Conservation (phyloP, 2,113 vertebrate species). For the Atlantisia rogersi region DNA sequence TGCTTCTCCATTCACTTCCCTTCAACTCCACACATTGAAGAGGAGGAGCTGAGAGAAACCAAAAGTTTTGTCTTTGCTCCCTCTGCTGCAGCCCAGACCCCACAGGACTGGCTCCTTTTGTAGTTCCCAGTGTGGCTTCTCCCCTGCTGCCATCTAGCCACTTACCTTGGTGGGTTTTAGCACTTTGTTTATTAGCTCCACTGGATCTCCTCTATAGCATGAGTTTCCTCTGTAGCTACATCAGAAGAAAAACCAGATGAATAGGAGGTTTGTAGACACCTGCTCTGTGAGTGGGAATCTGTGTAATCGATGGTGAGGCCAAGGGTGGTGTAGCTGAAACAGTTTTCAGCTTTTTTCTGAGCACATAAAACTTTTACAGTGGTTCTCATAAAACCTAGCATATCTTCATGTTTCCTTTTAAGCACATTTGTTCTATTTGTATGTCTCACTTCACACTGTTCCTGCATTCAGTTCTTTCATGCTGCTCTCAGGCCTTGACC, state of each 20-base stretch:
- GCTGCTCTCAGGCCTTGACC: background rate
- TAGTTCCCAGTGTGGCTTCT: constrained; percentile 30
- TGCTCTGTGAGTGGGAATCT: background rate
- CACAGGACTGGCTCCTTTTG: constrained; percentile 10
- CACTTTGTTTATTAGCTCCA: background rate
- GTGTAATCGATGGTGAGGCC: background rate
- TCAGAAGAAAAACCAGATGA: background rate
- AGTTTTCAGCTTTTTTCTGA: background rate
- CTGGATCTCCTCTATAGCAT: background rate
- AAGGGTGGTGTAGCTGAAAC: background rate
- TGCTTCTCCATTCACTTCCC: background rate
- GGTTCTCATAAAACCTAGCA: background rate
- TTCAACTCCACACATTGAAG: background rate
- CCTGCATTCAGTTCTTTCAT: background rate
- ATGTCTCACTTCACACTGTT: background rate
- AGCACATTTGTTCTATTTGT: background rate
- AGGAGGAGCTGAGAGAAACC: constrained; percentile 17
- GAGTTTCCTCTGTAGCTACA: background rate
- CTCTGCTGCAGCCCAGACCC: background rate
- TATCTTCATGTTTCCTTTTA: background rate
- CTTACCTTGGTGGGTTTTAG: background rate
- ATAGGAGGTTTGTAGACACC: background rate
- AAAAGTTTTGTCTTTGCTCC: constrained; percentile 20
- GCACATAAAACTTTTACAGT: background rate
- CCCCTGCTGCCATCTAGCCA: background rate